Evolutionary conservation across 2,888 invertebrate species (phyloP), one percentile per base, ranked within the genome.

Genomic region (Cerastis leucographa): DNA sequence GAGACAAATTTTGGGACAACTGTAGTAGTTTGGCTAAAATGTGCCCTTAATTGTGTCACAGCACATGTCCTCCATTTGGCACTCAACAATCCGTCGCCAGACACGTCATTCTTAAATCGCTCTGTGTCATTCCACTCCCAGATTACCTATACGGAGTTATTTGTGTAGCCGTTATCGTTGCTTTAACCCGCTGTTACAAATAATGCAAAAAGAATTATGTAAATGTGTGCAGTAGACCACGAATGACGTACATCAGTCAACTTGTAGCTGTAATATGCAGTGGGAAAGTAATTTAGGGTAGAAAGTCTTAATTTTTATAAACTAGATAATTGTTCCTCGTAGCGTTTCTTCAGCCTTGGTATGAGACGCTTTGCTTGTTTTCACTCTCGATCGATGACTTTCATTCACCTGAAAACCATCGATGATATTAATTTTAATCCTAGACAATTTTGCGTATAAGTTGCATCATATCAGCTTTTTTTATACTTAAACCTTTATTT

Each of bases 151-250:
- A 64, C 61, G 9, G n/a, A 67, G 68, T 78, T 70, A 66, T 74
- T 85, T 83, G 69, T 80, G 65, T 64, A 71, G 49, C 81, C 75
- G 71, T 71, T 76, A 87, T 82, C 85, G 72, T 75, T 69, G 46
- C 56, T 12, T 72, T 25, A 74, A 76, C 62, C 68, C 71, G 74
- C 62, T 76, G 81, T 64, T 73, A 56, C 77, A 84, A 81, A 80
- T 76, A 82, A 85, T 71, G 51, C 65, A 71, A 81, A 81, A 86
- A 83, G 65, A 81, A 74, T 74, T 79, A 87, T 87, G 81, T 76
- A 78, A 88, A 87, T 88, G 74, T 85, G 88, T 82, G 78, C 87
- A 82, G 71, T 78, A 87, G 87, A 87, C 85, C 87, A 82, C 71
- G 76, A 80, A 82, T 78, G 66, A 77, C 75, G 76, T 61, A 56